phyloP scores from a whole-genome alignment of 2,113 vertebrate genomes.

The Sceloporus undulatus region DNA sequence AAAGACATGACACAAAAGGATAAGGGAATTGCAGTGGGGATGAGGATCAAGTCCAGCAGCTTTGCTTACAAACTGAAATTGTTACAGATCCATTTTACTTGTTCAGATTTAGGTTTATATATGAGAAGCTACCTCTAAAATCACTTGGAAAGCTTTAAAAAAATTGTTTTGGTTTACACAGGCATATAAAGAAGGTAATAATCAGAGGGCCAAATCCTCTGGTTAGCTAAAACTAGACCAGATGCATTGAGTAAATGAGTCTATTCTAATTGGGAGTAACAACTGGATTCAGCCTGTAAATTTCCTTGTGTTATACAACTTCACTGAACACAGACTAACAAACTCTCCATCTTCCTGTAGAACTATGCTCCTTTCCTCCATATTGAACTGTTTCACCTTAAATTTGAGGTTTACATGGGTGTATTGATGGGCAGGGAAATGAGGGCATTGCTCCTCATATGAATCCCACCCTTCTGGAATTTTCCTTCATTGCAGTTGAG shows the following conservation, averaged over 20 bases:
- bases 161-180: background rate
- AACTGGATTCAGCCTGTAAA: too few relatives aligned
- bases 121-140: background rate
- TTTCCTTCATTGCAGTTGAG: too few relatives aligned
- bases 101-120: background rate
- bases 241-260: too few relatives aligned
- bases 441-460: too few relatives aligned
- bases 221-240: background rate
- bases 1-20: too few relatives aligned
- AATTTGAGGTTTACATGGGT: too few relatives aligned
- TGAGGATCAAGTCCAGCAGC: too few relatives aligned
- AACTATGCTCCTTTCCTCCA: background rate
- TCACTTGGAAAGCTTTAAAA: background rate
- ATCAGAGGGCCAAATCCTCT: background rate
- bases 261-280: too few relatives aligned
- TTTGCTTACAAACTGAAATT: background rate
- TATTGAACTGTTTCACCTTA: background rate
- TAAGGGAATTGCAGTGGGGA: too few relatives aligned
- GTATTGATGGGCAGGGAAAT: too few relatives aligned
- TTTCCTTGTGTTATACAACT: background rate
- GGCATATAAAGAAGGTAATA: too few relatives aligned
- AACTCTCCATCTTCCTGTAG: background rate
- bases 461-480: too few relatives aligned
- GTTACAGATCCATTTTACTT: background rate
- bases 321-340: background rate